phyloP scores from a whole-genome alignment of 2,888 invertebrate genomes.

The Pterostichus niger region DNA sequence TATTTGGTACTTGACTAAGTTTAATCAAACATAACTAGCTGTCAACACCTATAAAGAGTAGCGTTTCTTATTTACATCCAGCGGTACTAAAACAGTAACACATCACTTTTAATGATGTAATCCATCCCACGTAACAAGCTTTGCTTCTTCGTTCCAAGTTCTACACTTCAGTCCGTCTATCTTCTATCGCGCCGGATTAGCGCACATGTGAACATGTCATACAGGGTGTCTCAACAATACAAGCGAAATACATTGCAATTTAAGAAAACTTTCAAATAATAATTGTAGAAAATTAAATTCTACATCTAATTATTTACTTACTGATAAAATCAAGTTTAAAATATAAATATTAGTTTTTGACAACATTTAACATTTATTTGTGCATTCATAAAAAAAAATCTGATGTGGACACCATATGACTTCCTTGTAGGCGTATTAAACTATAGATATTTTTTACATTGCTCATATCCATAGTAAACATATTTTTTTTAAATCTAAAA shows the following conservation, averaged over 20 bases:
- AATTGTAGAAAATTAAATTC: too few relatives aligned
- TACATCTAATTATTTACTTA: too few relatives aligned
- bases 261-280: not conserved
- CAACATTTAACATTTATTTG: too few relatives aligned
- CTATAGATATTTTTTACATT: too few relatives aligned
- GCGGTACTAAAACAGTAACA: conserved; percentile 61
- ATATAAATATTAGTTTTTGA: not conserved
- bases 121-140: conserved; percentile 64
- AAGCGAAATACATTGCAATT: not conserved
- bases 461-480: too few relatives aligned
- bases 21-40: conserved; percentile 27
- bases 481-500: too few relatives aligned
- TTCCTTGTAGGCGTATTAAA: too few relatives aligned
- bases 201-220: conserved; percentile 4
- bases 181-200: conserved; percentile 22
- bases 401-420: too few relatives aligned
- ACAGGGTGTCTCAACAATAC: not conserved
- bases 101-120: conserved; percentile 64
- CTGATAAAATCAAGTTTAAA: not conserved
- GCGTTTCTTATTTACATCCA: conserved; percentile 38
- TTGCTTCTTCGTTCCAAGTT: not conserved
- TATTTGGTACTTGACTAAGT: too few relatives aligned
- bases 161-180: conserved; percentile 17
- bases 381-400: too few relatives aligned
- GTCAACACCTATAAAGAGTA: conserved; percentile 49